Evolutionary conservation across 2,888 invertebrate species (phyloP).

Genomic region (Drosophila lutescens): DNA sequence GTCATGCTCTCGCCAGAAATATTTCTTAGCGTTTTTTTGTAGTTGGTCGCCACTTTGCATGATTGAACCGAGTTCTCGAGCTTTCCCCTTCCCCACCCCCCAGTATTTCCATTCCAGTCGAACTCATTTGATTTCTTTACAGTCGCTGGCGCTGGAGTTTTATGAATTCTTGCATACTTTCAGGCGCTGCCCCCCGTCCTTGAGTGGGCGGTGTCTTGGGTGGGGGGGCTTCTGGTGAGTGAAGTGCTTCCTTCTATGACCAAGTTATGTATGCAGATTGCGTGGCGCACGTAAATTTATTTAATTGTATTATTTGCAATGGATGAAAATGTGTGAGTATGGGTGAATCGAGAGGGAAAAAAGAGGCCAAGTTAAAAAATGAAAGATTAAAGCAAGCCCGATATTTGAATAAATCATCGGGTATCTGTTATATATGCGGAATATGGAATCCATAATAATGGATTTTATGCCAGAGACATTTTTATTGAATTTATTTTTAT

Average conservation of each 20-base stretch:
- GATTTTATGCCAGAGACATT: too few species aligned
- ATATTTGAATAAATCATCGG: neutral
- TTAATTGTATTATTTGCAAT: slow-evolving; percentile 68
- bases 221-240: neutral
- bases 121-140: slow-evolving; percentile 49
- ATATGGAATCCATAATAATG: too few species aligned
- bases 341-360: neutral
- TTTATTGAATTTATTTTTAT: too few species aligned
- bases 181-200: slow-evolving; percentile 48
- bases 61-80: slow-evolving; percentile 74
- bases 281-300: slow-evolving; percentile 75
- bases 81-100: neutral
- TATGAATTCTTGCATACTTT: slow-evolving; percentile 65
- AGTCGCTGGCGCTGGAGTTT: slow-evolving; percentile 20
- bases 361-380: slow-evolving; percentile 3
- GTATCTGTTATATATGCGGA: neutral
- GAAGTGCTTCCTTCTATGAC: neutral
- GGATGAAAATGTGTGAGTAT: slow-evolving; percentile 33
- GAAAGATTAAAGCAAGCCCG: slow-evolving; percentile 6
- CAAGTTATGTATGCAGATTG: slow-evolving; percentile 74
- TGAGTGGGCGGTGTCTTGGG: slow-evolving; percentile 6
- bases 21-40: neutral
- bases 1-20: slow-evolving; percentile 22
- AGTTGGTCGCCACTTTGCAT: slow-evolving; percentile 70
- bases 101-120: slow-evolving; percentile 2